phyloP scores from a whole-genome alignment of 2,113 vertebrate species.

The Gasterosteus aculeatus region DNA sequence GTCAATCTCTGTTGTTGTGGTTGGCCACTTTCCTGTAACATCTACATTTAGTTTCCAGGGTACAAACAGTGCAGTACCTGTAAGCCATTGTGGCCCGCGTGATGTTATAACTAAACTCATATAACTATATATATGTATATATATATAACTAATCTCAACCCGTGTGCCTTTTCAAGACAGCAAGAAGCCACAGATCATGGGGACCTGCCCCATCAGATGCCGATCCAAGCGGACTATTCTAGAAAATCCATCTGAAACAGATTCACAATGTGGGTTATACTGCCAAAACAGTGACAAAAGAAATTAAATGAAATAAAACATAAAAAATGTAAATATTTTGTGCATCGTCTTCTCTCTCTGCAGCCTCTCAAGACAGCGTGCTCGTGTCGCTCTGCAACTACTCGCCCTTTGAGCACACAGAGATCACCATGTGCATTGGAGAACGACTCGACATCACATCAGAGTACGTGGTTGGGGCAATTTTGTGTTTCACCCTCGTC shows the following conservation, averaged over 20 bases:
- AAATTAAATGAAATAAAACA: not conserved
- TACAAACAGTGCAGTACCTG: not conserved
- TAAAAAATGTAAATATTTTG: not conserved
- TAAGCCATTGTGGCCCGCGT: not conserved
- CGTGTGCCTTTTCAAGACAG: not conserved
- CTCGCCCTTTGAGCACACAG: conserved; percentile 58
- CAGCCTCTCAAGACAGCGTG: conserved; percentile 65
- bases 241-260: conserved; percentile 45
- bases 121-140: too few species aligned
- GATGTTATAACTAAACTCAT: not conserved
- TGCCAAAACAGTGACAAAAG: not conserved
- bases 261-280: conserved; percentile 39
- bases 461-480: conserved; percentile 78
- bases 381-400: conserved; percentile 84
- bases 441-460: conserved; percentile 83
- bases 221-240: conserved; percentile 24
- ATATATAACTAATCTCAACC: not conserved
- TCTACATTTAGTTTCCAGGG: conserved; percentile 2
- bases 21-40: conserved; percentile 54
- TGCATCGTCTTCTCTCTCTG: conserved; percentile 7
- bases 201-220: conserved; percentile 64
- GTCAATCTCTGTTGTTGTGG: conserved; percentile 50
- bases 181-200: conserved; percentile 61
- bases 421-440: conserved; percentile 77
- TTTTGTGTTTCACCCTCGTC: not conserved